Evolutionary conservation across 2,888 invertebrate species (phyloP), one percentile per base, ranked within the genome.

Genomic region (Neoascia interrupta): DNA sequence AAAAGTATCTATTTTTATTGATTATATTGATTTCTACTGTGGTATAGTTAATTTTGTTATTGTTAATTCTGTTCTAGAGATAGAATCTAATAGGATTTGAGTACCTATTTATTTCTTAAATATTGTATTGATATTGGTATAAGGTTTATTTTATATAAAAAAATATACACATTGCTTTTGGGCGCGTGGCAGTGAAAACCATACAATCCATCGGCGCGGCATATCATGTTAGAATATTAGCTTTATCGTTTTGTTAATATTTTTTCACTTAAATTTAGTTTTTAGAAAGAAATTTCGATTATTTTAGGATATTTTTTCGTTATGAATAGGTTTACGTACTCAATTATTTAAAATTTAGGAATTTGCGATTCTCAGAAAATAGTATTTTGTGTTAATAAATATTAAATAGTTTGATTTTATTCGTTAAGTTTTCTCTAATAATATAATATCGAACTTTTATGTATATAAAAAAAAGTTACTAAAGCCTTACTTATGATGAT

Each of bases 211-310:
- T 6, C 3, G 61, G 54, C 8, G 41, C 8, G 3, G 23, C 45
- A 5, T 39, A 45, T 11, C 39, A 21, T 81, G 73, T 83, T 83
- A 82, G 82, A 83, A 83, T 83, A 81, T 83, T 58, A 56, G 83
- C 83, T 84, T 82, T 81, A 61, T 76, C 61, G 43, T 43, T 68
- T 76, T 66, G 51, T 39, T 36, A 16, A 47, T 53, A n/a, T n/a
- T n/a, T n/a, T 23, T 28, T 49, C 11, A 41, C 56, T 53, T 64
- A 34, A 37, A 6, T 39, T 45, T 56, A 51, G 5, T 37, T 13
- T 16, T 36, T n/a, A n/a, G n/a, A n/a, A n/a, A n/a, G n/a, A n/a
- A n/a, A n/a, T n/a, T n/a, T n/a, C n/a, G 8, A 31, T 5, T 31
- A 31, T 31, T 6, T 31, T 6, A n/a, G n/a, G 8, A 31, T n/a